phyloP scores from a whole-genome alignment of 1,140 invertebrate species.

The Octopus bimaculoides region DNA sequence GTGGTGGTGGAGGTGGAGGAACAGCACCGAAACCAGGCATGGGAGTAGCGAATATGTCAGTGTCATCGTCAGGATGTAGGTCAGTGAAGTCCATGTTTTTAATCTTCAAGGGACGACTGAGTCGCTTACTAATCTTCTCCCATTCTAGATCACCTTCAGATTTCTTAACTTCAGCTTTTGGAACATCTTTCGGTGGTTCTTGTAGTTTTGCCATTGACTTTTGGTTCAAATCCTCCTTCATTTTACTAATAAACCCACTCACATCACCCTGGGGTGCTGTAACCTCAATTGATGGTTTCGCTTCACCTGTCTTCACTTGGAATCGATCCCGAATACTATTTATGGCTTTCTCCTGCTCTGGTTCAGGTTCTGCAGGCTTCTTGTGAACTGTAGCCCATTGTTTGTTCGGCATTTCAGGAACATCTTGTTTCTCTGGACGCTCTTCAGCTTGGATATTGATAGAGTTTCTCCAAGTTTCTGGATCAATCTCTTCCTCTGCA shows the following conservation, averaged over 20 bases:
- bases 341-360: neutral
- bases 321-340: conserved; percentile 10
- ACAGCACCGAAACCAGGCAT: conserved; percentile 59
- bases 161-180: conserved; percentile 70
- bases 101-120: conserved; percentile 80
- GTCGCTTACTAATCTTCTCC: conserved; percentile 82
- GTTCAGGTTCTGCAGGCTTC: neutral
- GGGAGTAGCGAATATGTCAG: conserved; percentile 50
- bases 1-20: conserved; percentile 26
- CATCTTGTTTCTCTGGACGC: neutral
- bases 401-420: neutral
- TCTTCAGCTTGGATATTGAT: neutral
- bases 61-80: conserved; percentile 66
- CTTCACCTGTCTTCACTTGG: conserved; percentile 12
- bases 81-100: conserved; percentile 97
- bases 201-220: conserved; percentile 41
- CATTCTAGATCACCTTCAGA: conserved; percentile 92
- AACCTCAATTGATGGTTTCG: neutral
- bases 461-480: neutral
- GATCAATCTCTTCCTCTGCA: neutral
- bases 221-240: conserved; percentile 76
- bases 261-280: conserved; percentile 66
- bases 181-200: conserved; percentile 55
- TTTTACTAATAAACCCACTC: conserved; percentile 86
- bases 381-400: neutral